These are phyloP conservation scores for Lepidotrigona ventralis DNA, from an alignment of 1,140 invertebrate genomes.

Conservation along the genomic window DNA sequence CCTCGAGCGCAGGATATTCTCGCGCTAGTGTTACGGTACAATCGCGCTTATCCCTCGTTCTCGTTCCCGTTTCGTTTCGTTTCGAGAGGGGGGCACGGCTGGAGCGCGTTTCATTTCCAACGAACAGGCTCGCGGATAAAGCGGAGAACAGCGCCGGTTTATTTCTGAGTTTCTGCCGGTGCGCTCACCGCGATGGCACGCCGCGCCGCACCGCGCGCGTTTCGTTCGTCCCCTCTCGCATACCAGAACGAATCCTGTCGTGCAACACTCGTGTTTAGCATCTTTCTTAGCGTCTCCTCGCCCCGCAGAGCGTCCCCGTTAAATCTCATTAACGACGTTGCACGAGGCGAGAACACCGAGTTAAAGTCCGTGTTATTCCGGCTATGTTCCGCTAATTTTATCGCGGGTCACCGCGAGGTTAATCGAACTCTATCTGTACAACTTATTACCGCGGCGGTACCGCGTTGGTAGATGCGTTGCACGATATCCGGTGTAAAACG, in stretches of 20 bases:
- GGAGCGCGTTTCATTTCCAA: not conserved
- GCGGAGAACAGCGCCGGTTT: slow-evolving; percentile 28
- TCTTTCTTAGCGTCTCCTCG: too few species aligned
- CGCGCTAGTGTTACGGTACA: slow-evolving; percentile 23
- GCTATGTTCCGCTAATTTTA: slow-evolving; percentile 25
- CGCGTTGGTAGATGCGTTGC: slow-evolving; percentile 33
- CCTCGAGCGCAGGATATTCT: slow-evolving; percentile 49
- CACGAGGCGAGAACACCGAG: not conserved
- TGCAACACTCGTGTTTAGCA: not conserved
- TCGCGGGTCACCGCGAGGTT: slow-evolving; percentile 15
- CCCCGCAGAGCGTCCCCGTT: not conserved
- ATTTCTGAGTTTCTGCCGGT: slow-evolving; percentile 59
- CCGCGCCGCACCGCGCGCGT: slow-evolving; percentile 36
- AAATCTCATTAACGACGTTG: slow-evolving; percentile 5
- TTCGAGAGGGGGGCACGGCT: not conserved
- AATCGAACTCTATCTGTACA: slow-evolving; percentile 44
- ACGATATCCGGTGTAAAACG: slow-evolving; percentile 33
- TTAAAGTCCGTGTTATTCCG: slow-evolving; percentile 39
- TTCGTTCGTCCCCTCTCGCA: slow-evolving; percentile 17
- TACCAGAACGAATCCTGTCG: slow-evolving; percentile 31
- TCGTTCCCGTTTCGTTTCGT: slow-evolving; percentile 6
- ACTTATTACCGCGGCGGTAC: slow-evolving; percentile 37
- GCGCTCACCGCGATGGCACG: slow-evolving; percentile 52
- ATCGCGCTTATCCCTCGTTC: slow-evolving; percentile 40
- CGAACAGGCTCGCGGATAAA: not conserved